phyloP scores from a whole-genome alignment of 2,113 vertebrate genomes.

The Bos javanicus region DNA sequence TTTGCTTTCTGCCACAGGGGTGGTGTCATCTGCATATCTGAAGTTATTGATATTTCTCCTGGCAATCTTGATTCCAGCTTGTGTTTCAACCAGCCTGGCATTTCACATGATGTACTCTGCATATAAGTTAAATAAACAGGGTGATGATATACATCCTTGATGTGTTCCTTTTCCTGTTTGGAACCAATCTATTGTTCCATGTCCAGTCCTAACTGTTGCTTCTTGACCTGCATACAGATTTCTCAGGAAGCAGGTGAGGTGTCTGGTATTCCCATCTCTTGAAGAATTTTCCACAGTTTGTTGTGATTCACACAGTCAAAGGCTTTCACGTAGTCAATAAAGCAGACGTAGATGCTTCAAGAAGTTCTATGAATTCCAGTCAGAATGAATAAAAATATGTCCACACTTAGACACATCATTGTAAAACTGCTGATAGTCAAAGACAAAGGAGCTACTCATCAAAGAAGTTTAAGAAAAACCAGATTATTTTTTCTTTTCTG shows the following conservation, averaged over 20 bases:
- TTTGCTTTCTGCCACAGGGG: background rate
- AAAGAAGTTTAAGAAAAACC: background rate
- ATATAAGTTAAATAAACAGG: background rate
- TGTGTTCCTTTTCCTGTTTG: background rate
- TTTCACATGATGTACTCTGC: background rate
- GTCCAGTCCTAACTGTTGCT: background rate
- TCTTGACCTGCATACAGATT: background rate
- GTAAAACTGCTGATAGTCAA: background rate
- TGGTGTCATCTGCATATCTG: background rate
- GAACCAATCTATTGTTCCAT: background rate
- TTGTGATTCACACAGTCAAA: background rate
- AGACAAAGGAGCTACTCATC: background rate
- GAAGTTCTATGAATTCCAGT: background rate
- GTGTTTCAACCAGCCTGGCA: background rate
- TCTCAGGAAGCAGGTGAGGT: background rate
- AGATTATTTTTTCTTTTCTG: background rate
- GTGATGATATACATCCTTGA: background rate
- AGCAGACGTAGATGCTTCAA: background rate
- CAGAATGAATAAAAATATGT: background rate
- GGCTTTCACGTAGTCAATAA: rapidly evolving
- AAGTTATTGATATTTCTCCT: background rate
- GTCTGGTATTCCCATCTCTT: background rate
- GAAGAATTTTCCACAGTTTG: background rate
- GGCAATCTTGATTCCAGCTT: background rate
- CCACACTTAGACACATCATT: background rate